Evolutionary conservation across 2,113 vertebrate species (phyloP).

Genomic region (Heterotilapia buettikoferi): DNA sequence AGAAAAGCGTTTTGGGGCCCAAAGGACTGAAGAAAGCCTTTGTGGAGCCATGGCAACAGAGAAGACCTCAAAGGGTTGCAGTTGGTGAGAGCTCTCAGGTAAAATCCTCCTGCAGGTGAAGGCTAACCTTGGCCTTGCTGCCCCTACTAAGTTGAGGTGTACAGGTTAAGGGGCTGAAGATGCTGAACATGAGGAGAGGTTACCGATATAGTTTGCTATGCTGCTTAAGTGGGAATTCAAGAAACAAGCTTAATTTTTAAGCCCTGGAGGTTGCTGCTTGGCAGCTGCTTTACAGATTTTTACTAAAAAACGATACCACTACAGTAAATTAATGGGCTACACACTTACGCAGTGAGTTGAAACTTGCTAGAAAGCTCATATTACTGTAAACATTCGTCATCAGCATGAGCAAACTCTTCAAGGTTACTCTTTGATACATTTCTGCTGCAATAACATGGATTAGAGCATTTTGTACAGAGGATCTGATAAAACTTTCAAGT

Average conservation of each 20-base stretch:
- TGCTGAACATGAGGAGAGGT: neutral
- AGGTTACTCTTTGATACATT: neutral
- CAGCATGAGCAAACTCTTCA: neutral
- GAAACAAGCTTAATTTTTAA: neutral
- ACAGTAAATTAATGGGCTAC: neutral
- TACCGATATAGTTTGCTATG: neutral
- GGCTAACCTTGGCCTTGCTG: neutral
- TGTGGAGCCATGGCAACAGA: neutral
- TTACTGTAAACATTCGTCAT: neutral
- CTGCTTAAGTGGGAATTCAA: neutral
- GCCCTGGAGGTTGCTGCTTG: neutral
- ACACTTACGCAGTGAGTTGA: neutral
- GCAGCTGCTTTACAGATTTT: neutral
- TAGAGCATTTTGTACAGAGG: neutral
- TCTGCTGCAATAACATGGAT: neutral
- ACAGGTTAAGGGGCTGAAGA: neutral
- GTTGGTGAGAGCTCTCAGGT: neutral
- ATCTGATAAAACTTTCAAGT: neutral
- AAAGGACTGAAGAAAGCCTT: neutral
- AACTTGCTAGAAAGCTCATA: neutral
- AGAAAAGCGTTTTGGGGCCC: accelerated
- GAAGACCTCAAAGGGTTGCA: neutral
- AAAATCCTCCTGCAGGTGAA: neutral
- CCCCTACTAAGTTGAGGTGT: accelerated
- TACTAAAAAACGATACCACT: neutral